Conservation (phyloP, 2,888 invertebrate species). For the Tinea semifulvella region DNA sequence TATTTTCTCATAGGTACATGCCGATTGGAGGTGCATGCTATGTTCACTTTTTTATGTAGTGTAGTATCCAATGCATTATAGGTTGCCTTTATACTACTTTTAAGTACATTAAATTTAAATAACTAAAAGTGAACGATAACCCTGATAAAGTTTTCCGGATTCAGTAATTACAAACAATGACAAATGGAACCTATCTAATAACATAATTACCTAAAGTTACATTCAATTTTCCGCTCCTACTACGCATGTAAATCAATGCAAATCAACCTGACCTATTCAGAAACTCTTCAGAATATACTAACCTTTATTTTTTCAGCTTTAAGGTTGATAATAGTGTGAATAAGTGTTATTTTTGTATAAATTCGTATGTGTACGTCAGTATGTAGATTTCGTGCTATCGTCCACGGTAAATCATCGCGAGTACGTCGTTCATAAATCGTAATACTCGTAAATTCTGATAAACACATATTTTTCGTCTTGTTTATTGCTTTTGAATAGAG, state of each 20-base stretch:
- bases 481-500: constrained; percentile 9
- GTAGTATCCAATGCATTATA: too few relatives aligned
- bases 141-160: too few relatives aligned
- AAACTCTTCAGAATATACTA: background rate
- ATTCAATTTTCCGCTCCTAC: constrained; percentile 8
- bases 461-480: constrained; percentile 12
- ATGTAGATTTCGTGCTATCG: constrained; percentile 7
- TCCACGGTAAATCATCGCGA: constrained; percentile 5
- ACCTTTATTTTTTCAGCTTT: background rate
- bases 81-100: too few relatives aligned
- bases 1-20: too few relatives aligned
- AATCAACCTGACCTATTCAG: background rate
- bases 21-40: too few relatives aligned
- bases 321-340: background rate
- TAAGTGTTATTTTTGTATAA: background rate
- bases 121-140: too few relatives aligned
- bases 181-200: constrained; percentile 4
- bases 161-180: constrained; percentile 6
- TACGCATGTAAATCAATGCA: constrained; percentile 8
- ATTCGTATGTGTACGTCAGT: background rate
- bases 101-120: too few relatives aligned
- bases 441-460: constrained; percentile 8
- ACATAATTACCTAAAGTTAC: constrained; percentile 7
- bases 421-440: constrained; percentile 8
- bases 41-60: too few relatives aligned